phyloP scores from a whole-genome alignment of 2,888 invertebrate genomes.

The Stenodera caucasica region DNA sequence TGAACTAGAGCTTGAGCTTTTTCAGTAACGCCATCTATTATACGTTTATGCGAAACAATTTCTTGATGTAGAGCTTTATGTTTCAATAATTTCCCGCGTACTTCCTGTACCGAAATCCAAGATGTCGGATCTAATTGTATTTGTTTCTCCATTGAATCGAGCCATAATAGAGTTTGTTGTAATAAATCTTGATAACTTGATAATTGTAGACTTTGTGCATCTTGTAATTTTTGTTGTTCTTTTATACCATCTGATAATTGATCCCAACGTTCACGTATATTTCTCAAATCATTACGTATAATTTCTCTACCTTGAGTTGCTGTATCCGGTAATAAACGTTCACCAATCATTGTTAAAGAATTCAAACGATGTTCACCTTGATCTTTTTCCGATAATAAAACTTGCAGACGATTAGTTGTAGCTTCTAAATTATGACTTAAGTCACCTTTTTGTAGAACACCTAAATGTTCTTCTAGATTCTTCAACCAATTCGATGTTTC shows the following conservation, averaged over 20 bases:
- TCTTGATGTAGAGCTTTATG: slow-evolving; percentile 88
- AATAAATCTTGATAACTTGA: slow-evolving; percentile 84
- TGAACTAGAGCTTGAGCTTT: slow-evolving; percentile 76
- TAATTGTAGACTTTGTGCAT: slow-evolving; percentile 80
- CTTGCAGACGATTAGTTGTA: slow-evolving; percentile 69
- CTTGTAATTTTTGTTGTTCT: slow-evolving; percentile 82
- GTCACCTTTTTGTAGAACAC: slow-evolving; percentile 65
- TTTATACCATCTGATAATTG: slow-evolving; percentile 80
- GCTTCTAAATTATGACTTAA: slow-evolving; percentile 64
- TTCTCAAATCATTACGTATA: slow-evolving; percentile 81
- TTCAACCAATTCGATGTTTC: slow-evolving; percentile 78
- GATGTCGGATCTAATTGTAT: slow-evolving; percentile 72
- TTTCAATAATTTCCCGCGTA: slow-evolving; percentile 80
- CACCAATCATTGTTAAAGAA: slow-evolving; percentile 75
- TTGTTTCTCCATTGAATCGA: slow-evolving; percentile 80
- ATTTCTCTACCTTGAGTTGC: slow-evolving; percentile 88
- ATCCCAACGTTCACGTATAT: slow-evolving; percentile 86
- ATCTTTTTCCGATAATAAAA: slow-evolving; percentile 77
- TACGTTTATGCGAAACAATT: slow-evolving; percentile 84
- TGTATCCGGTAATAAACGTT: slow-evolving; percentile 90
- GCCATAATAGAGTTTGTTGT: slow-evolving; percentile 81
- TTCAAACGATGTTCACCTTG: slow-evolving; percentile 80
- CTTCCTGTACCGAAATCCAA: slow-evolving; percentile 81
- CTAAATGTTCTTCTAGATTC: slow-evolving; percentile 73
- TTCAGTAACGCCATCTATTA: slow-evolving; percentile 87